Evolutionary conservation across 2,888 invertebrate species (phyloP), one percentile per base, ranked within the genome.

Genomic region (Caenorhabditis japonica): DNA sequence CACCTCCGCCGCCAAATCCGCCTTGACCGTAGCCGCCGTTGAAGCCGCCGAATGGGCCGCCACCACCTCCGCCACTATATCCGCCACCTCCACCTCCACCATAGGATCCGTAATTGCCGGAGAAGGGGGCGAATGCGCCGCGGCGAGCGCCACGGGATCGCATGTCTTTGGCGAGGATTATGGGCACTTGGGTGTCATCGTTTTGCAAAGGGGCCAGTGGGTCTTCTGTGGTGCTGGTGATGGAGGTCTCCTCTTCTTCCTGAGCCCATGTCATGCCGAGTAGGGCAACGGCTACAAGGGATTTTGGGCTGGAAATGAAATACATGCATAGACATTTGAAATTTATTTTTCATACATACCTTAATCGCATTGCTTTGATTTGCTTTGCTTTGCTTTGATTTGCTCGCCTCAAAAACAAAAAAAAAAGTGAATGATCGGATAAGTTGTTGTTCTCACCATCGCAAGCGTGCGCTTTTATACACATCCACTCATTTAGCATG

Each of bases 1-100:
- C 68, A 21, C 47, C 46, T 30, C 38, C 53, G 2, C 72, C 72
- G 3, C 72, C 72, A 19, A 41, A 60, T 27, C 72, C 72, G 4
- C 66, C 66, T 56, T 66, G 66, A 38, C 72, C 72, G 55, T 73
- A 72, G 27, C 72, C 72, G 5, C 72, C 72, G 15, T 72, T 66
- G 60, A 73, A 73, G 19, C 72, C 72, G 3, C 66, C 66, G 51
- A 73, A 73, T 12, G 72, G 46, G 25, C 64, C 64, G 8, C 60
- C 69, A 15, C 60, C 51, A 7, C 62, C 62, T 3, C 62, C 51
- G 8, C 64, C 55, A 8, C 53, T 34, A 2, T 53, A 39, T 23
- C 64, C 64, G n/a, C 33, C 19, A 7, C 44, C 34, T 15, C 66
- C 66, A n/a, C 62, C 62, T 21, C 72, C 59, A 5, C 72, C 72